Evolutionary conservation across 2,888 invertebrate species (phyloP), one percentile per base, ranked within the genome.

Genomic region (Oligia fasciuncula): DNA sequence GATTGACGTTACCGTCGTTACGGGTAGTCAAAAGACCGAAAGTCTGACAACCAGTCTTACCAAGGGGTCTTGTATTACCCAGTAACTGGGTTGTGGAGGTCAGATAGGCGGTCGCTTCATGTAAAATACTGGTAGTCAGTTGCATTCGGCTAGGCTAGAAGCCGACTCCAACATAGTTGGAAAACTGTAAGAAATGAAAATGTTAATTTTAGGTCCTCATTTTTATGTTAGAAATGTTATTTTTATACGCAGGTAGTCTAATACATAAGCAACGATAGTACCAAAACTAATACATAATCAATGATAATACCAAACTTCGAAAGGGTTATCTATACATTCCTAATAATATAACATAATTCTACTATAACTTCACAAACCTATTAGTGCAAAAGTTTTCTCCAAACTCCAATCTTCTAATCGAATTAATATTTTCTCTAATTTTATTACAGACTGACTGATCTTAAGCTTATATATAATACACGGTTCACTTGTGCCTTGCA

Each of bases 401-500:
- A 65, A 75, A 80, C 51, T 73, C 68, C 17, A 77, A 77, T 77
- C 72, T 81, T 80, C 29, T 86, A 74, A 84, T 75, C 63, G 43
- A 81, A 83, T 84, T 77, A 66, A 73, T 81, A 80, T 78, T 83
- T 65, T 77, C 62, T 77, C 5, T 77, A 68, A 84, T 85, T 80
- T 76, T 75, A 85, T 88, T 77, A 73, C 60, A 67, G 49, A 72
- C 46, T 51, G 9, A 63, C 51, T 76, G 17, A 76, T 69, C 51
- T 35, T 35, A 29, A 29, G 29, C 35, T 35, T 2, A 49, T 62
- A 29, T 4, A 70, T 49, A 29, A 73, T 35, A 76, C 43, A 19
- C 14, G 49, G 51, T 75, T 51, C 6, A 57, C 49, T 49, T 23
- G 49, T 29, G 49, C 29, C 19, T 51, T 80, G 14, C 14, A 69